Evolutionary conservation across 23 tunicate species (phyloP).

Genomic region (Oikopleura albicans): DNA sequence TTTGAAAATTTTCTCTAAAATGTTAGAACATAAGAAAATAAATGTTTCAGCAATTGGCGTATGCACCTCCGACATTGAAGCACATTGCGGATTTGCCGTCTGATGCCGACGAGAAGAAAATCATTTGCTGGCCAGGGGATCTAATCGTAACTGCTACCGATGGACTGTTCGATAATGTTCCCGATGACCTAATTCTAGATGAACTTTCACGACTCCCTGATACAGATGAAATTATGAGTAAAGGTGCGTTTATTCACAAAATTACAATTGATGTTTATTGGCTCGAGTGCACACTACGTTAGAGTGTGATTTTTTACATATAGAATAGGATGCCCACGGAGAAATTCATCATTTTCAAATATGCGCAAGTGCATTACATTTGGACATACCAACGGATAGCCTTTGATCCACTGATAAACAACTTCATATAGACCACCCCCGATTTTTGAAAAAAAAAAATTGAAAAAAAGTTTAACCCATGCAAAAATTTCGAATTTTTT

Average conservation of each 20-base stretch:
- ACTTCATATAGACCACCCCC: too few species aligned
- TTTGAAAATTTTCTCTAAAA: too few species aligned
- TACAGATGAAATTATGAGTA: background rate
- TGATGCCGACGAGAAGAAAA: constrained; percentile 10
- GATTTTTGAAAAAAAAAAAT: too few species aligned
- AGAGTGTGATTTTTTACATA: background rate
- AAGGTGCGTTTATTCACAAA: background rate
- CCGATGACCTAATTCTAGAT: constrained; percentile 44
- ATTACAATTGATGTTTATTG: too few species aligned
- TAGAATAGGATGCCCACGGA: background rate
- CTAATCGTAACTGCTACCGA: constrained; percentile 88
- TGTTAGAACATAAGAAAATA: too few species aligned
- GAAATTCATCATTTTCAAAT: too few species aligned
- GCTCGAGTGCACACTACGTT: too few species aligned
- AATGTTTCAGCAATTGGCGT: constrained; percentile 44
- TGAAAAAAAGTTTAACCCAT: too few species aligned
- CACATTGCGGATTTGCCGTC: constrained; percentile 10
- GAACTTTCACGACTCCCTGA: constrained; percentile 34
- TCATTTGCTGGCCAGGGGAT: constrained; percentile 29
- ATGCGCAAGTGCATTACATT: too few species aligned
- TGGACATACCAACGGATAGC: too few species aligned
- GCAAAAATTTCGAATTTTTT: too few species aligned
- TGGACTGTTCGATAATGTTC: constrained; percentile 89
- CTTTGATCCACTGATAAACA: too few species aligned
- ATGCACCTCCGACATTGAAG: constrained; percentile 34